Evolutionary conservation across 2,797 vertebrate species (phyloP).

Genomic region (Chaunax sp.): DNA sequence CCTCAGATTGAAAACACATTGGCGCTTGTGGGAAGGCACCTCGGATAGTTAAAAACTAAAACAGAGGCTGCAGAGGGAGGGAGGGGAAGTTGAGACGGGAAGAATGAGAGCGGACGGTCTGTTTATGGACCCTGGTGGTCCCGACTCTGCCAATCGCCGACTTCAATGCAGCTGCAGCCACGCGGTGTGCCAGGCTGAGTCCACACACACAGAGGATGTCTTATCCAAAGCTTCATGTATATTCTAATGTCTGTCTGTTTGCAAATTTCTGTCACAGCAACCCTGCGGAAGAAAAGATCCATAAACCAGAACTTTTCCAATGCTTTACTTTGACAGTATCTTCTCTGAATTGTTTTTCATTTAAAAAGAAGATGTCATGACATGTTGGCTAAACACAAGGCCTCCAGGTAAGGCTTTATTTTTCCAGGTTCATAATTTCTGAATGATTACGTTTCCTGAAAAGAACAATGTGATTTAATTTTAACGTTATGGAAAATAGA

Average conservation of each 20-base stretch:
- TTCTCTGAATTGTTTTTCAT: background rate
- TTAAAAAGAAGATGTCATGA: background rate
- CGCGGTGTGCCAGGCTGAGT: slow-evolving; percentile 28
- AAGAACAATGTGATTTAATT: background rate
- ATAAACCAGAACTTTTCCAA: background rate
- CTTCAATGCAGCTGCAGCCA: slow-evolving; percentile 42
- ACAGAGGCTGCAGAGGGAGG: slow-evolving; percentile 17
- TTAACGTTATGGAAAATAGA: background rate
- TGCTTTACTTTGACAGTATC: no score
- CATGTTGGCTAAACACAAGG: background rate
- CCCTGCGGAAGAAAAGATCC: no score
- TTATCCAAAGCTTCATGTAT: slow-evolving; percentile 31
- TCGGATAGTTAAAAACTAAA: slow-evolving; percentile 50
- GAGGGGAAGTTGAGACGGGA: slow-evolving; percentile 28
- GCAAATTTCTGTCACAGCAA: background rate
- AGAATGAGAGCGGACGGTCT: slow-evolving; percentile 19
- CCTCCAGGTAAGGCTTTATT: background rate
- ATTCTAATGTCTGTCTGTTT: slow-evolving; percentile 17
- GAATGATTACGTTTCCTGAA: background rate
- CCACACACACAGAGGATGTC: slow-evolving; percentile 6
- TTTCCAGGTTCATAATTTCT: background rate
- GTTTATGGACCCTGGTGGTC: slow-evolving; percentile 51
- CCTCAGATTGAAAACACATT: slow-evolving; percentile 80
- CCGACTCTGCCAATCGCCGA: slow-evolving; percentile 43
- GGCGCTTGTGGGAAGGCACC: slow-evolving; percentile 69